Evolutionary conservation across 1,140 invertebrate genomes (phyloP), one percentile per base, ranked within the genome.

Genomic region (Colletes gigas): DNA sequence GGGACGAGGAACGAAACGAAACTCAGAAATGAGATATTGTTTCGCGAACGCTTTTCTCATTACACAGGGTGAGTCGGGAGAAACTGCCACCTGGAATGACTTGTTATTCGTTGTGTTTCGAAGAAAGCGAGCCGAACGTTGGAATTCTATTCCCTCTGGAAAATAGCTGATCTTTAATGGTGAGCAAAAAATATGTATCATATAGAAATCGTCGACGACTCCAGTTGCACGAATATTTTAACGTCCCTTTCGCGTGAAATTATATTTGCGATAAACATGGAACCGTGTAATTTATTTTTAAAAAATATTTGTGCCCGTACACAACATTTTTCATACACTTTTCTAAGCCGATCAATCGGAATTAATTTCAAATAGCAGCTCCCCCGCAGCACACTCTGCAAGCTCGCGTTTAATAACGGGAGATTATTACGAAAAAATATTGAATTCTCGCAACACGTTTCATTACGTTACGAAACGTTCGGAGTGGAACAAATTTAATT

Each of bases 401-500:
- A 19, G 44, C 30, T 59, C 54, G 44, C 6, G 30, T 71, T 71
- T 44, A 71, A 71, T 50, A 50, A 50, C 10, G 50, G 50, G 10
- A 50, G 3, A 50, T 71, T 71, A 47, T 9, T 47, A 47, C 39
- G 54, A 39, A 59, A 71, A 71, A 71, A 44, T 71, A 55, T 71
- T 15, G 55, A 52, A 69, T 69, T 21, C 50, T 71, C 55, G 19
- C 59, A 73, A 73, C 14, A 15, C 71, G 71, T 7, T 50, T 39
- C 57, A 14, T 44, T 17, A 17, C 21, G 44, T 62, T 75, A 52
- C 59, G 59, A 75, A 66, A 66, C 54, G 30, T 75, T 75, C 30
- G 30, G 30, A 21, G 39, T 41, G 62, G 17, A 55, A 75, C 73
- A 41, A 55, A 75, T 75, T 39, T 65, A 75, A 75, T 75, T 75